These are phyloP conservation scores for Norana najaformis DNA, from an alignment of 2,888 invertebrate species.

Conservation along the genomic window DNA sequence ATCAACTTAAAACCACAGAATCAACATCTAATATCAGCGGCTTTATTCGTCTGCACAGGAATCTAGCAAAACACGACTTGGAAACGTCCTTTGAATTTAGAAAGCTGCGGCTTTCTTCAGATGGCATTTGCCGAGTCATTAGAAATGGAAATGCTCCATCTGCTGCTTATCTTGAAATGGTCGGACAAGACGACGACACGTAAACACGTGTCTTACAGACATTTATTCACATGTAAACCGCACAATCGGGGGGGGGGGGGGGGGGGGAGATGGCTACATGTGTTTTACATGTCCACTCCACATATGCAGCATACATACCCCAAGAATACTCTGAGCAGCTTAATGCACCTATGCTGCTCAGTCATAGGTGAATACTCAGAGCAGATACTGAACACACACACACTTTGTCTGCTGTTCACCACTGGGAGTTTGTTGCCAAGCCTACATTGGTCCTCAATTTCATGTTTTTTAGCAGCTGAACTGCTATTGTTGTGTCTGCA, in stretches of 20 bases:
- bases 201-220: background rate
- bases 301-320: background rate
- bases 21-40: constrained; percentile 13
- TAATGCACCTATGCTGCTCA: no score
- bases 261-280: background rate
- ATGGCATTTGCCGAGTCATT: background rate
- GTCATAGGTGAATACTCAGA: no score
- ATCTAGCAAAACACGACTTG: background rate
- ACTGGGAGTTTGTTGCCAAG: no score
- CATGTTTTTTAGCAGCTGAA: no score
- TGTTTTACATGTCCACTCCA: background rate
- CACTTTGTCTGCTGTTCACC: no score
- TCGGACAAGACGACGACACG: no score
- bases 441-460: no score
- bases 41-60: background rate
- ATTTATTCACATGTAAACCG: background rate
- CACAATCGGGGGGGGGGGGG: background rate
- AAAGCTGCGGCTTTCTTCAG: constrained; percentile 4
- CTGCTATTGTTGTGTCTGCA: no score
- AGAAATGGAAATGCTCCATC: constrained; percentile 13
- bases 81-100: background rate
- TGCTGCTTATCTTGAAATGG: background rate
- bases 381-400: no score
- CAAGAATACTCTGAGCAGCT: background rate
- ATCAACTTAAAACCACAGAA: background rate